Base-by-base conservation (phyloP, 1,140 invertebrate species). In the Phortica variegata region DNA sequence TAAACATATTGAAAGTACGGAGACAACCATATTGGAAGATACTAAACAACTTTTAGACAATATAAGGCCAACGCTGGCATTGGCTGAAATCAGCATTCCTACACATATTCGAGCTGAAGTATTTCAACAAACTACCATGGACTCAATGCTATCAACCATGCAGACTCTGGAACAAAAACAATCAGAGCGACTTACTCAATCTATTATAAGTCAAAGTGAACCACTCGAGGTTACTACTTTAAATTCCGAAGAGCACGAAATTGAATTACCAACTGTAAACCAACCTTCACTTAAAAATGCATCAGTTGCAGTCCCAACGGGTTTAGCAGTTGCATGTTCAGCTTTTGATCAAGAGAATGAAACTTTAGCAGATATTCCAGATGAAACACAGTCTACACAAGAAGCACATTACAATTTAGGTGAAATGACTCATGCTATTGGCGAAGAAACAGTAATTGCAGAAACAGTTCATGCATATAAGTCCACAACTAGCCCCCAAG, bases 211-310 rank as follows among this genome's bases (percentile, higher is more conserved):
- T 6, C 12, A 23, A 6, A 60, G 58, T 40, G 49, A 54, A 18
- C 23, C 65, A 5, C 23, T 70, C 6, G 58, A 61, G 19, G 52
- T 59, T 10, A 53, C 38, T 4, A 46, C 51, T 15, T 37, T 41
- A 5, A 10, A 57, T 13, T 33, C 54, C 3, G 29, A 70, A 8
- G 70, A 73, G 8, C 54, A 55, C 3, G 69, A 70, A 43, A 29
- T 7, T 9, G 26, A 9, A 10, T 21, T 73, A 3, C 16, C 34
- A 0, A 1, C 18, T 16, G 19, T 40, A 8, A 56, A 57, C 10
- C 18, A 21, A n/a, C 38, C 39, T n/a, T 1, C 18, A 2, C 0
- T 9, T 2, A 56, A 60, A 8, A 55, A 43, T 9, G 62, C 62
- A 9, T 20, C 33, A 2, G 16, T 58, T 3, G 40, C 37, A 21